These are phyloP conservation scores for Hypsopygia costalis DNA, from an alignment of 2,888 invertebrate species.

Conservation along the genomic window DNA sequence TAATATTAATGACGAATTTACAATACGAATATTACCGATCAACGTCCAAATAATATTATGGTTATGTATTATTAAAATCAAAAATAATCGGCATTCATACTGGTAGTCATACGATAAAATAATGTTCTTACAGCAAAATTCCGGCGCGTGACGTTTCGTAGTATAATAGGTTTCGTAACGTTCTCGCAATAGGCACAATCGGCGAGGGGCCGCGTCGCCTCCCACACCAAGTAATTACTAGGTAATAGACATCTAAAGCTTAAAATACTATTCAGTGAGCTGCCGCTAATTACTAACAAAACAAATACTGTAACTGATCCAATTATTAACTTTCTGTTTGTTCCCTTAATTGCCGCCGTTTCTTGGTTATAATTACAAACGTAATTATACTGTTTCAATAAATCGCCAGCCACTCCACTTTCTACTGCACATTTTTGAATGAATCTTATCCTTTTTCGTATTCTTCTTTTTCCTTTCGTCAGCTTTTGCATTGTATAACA, in stretches of 20 bases:
- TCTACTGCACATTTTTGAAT: conserved; percentile 48
- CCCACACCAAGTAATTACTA: conserved; percentile 93
- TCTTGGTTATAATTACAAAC: conserved; percentile 39
- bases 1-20: too few species aligned
- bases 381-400: conserved; percentile 43
- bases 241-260: conserved; percentile 88
- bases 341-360: conserved; percentile 26
- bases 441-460: conserved; percentile 31
- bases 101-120: too few species aligned
- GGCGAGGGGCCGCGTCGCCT: conserved; percentile 90
- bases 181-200: conserved; percentile 89
- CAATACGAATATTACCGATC: too few species aligned
- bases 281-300: conserved; percentile 38
- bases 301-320: conserved; percentile 33
- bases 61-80: too few species aligned
- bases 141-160: conserved; percentile 84
- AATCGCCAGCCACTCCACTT: conserved; percentile 38
- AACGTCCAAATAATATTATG: too few species aligned
- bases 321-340: conserved; percentile 37
- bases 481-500: conserved; percentile 18
- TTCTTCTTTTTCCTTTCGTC: conserved; percentile 22
- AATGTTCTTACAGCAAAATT: conserved; percentile 79
- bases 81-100: too few species aligned
- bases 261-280: conserved; percentile 53
- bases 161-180: conserved; percentile 83